Conservation (phyloP, 2,888 invertebrate genomes). For the Ophioninae sp. region DNA sequence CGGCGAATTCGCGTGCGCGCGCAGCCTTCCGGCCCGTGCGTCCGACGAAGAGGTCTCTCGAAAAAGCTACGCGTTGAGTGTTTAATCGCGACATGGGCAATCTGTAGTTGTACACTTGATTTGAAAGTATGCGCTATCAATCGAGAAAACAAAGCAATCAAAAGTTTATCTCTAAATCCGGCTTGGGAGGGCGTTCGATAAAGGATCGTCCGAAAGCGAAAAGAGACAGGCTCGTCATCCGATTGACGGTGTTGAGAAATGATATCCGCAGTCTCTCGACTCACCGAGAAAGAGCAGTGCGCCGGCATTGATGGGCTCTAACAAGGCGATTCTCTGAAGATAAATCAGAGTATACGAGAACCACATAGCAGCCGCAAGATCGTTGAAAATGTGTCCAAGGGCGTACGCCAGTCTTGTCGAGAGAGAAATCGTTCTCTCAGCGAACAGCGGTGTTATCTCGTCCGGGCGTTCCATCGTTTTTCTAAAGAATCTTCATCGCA, state of each 20-base stretch:
- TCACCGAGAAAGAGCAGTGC: slow-evolving; percentile 76
- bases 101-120: neutral
- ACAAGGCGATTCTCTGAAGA: slow-evolving; percentile 77
- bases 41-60: no score
- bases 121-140: neutral
- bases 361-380: slow-evolving; percentile 82
- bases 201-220: neutral
- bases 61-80: neutral
- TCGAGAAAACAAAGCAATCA: neutral
- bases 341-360: slow-evolving; percentile 81
- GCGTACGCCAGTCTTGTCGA: slow-evolving; percentile 77
- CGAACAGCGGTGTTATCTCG: slow-evolving; percentile 69
- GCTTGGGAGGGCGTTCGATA: neutral
- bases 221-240: neutral
- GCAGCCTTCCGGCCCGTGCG: neutral
- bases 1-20: neutral
- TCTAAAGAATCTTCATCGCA: slow-evolving; percentile 21
- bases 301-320: slow-evolving; percentile 77
- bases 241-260: neutral
- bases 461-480: slow-evolving; percentile 59
- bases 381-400: slow-evolving; percentile 81
- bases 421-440: slow-evolving; percentile 69
- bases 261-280: slow-evolving; percentile 21
- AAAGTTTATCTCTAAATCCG: neutral
- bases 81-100: neutral